Percentiles rank a stretch among this genome's conserved stretches.
Conservation (phyloP, 1,140 invertebrate species). For the Apis dorsata region DNA sequence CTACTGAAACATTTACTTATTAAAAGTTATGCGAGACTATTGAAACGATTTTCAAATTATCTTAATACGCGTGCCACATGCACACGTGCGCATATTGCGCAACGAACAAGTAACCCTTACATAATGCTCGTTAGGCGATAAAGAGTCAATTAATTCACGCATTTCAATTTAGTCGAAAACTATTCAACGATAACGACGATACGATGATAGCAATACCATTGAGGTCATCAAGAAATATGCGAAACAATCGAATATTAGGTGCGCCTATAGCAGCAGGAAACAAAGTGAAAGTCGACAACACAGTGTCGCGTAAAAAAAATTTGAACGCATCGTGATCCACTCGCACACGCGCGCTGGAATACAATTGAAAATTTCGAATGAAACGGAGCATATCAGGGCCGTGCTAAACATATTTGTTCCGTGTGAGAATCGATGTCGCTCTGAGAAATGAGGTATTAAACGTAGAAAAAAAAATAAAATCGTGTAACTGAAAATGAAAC, state of each 20-base stretch:
- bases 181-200: not conserved
- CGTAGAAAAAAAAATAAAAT: not conserved
- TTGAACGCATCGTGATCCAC: constrained; percentile 53
- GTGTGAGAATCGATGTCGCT: constrained; percentile 22
- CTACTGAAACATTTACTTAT: no score
- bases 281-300: constrained; percentile 59
- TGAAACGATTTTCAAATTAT: constrained; percentile 16
- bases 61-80: not conserved
- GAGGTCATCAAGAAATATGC: constrained; percentile 38
- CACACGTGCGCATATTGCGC: constrained; percentile 12
- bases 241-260: constrained; percentile 55
- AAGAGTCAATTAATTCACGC: not conserved
- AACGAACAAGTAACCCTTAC: constrained; percentile 4
- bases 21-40: not conserved
- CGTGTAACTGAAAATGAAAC: not conserved
- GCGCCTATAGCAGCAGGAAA: constrained; percentile 55
- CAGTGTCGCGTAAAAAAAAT: constrained; percentile 50
- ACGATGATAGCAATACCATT: not conserved
- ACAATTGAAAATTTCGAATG: constrained; percentile 41
- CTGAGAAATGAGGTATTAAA: not conserved
- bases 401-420: constrained; percentile 19
- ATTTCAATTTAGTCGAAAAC: not conserved
- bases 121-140: constrained; percentile 12
- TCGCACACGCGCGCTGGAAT: constrained; percentile 12
- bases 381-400: constrained; percentile 14